Evolutionary conservation across 2,888 invertebrate species (phyloP), one percentile per base, ranked within the genome.

Genomic region (Acrobasis consociella): DNA sequence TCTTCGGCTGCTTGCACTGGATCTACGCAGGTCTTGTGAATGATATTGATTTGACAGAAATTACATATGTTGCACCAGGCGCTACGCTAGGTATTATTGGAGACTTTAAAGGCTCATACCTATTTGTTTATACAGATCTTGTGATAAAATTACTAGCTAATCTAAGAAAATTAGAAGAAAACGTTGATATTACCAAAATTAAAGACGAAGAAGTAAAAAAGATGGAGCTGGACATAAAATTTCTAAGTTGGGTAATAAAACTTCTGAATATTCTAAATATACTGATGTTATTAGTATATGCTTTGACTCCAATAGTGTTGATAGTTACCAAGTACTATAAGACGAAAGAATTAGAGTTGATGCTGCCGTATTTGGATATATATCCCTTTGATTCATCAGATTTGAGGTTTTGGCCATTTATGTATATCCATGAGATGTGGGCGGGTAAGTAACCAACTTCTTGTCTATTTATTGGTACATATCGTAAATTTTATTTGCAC

Each of bases 401-500:
- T 51, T 60, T 79, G 2, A 72, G 68, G 22, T 78, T 74, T 53
- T 83, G 82, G 82, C 76, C 73, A 10, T 72, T 79, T 62, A 73
- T 73, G 13, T 83, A 81, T 59, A 49, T 80, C 9, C 77, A 81
- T 66, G 81, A 83, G 60, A 69, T 80, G 66, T 81, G 81, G 81
- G 72, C 80, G 66, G 79, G 83, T 83, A 67, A 46, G 62, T 58
- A 42, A 16, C 10, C 3, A 50, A 58, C 22, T 22, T 22, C 22
- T 31, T 31, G n/a, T n/a, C n/a, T n/a, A n/a, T n/a, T n/a, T n/a
- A n/a, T n/a, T n/a, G n/a, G n/a, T n/a, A n/a, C n/a, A n/a, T n/a
- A n/a, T n/a, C n/a, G n/a, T n/a, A n/a, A 22, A 22, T 2, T 22
- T 3, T 22, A 22, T 22, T n/a, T n/a, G n/a, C n/a, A n/a, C n/a